phyloP scores from a whole-genome alignment of 2,113 vertebrate genomes.

The Heterocephalus glaber region DNA sequence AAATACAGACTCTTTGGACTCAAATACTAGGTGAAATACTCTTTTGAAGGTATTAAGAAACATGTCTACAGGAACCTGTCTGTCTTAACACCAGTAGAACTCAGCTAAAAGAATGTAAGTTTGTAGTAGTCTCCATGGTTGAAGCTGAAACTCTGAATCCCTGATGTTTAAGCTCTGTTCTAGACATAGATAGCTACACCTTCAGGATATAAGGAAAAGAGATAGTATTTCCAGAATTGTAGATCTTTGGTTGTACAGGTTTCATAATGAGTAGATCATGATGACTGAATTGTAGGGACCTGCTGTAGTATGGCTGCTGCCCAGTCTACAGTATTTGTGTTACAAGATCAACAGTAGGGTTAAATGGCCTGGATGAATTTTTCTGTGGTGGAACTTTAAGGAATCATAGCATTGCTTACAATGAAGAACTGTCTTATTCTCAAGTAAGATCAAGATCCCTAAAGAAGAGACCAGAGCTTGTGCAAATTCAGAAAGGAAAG shows the following conservation, averaged over 20 bases:
- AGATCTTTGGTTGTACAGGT: conserved; percentile 81
- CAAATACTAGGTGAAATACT: conserved; percentile 73
- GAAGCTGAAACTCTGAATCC: conserved; percentile 74
- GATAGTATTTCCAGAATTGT: conserved; percentile 76
- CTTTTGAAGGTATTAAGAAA: conserved; percentile 81
- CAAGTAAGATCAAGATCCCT: conserved; percentile 94
- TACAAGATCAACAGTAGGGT: conserved; percentile 99
- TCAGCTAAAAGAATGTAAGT: conserved; percentile 66
- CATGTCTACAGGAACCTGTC: background rate
- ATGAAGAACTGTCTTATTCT: conserved; percentile 92
- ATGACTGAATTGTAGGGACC: conserved; percentile 96
- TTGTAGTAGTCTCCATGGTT: conserved; percentile 76
- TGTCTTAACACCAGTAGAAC: conserved; percentile 27
- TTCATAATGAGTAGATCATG: conserved; percentile 95
- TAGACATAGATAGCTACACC: conserved; percentile 63
- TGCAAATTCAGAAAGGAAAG: conserved; percentile 87
- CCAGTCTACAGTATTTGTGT: conserved; percentile 95
- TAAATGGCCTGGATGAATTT: conserved; percentile 99
- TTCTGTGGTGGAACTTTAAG: conserved; percentile 99
- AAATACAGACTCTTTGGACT: conserved; percentile 66
- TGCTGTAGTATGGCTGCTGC: conserved; percentile 99
- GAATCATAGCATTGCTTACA: conserved; percentile 98
- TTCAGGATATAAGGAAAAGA: conserved; percentile 58
- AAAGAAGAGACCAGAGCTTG: conserved; percentile 94
- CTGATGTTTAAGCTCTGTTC: conserved; percentile 71